phyloP scores from a whole-genome alignment of 2,888 invertebrate genomes.

The Vesta saturnalis region DNA sequence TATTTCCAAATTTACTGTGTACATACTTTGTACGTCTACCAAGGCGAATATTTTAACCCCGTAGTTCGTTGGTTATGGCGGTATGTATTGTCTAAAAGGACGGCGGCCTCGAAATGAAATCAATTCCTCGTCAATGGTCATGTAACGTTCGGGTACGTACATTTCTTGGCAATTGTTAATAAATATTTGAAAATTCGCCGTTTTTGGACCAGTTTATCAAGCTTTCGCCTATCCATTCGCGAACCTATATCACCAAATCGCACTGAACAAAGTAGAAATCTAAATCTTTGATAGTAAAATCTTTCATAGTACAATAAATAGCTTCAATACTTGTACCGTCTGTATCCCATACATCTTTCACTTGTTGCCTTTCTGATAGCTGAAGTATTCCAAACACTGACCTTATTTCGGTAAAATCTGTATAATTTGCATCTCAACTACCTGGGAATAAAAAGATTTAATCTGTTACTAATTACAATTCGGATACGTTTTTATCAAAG shows the following conservation, averaged over 20 bases:
- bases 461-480: no score
- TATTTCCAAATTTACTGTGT: constrained; percentile 39
- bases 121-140: constrained; percentile 43
- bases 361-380: constrained; percentile 33
- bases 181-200: constrained; percentile 44
- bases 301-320: constrained; percentile 39
- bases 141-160: constrained; percentile 19
- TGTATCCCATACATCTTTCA: constrained; percentile 40
- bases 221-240: constrained; percentile 18
- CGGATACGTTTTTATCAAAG: no score
- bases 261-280: constrained; percentile 31
- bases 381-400: constrained; percentile 46
- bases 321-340: constrained; percentile 41
- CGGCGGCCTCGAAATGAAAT: constrained; percentile 40
- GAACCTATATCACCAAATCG: constrained; percentile 36
- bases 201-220: constrained; percentile 38
- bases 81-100: constrained; percentile 44
- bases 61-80: constrained; percentile 23
- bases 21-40: constrained; percentile 36
- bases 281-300: constrained; percentile 37
- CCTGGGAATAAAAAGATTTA: no score
- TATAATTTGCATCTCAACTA: no score
- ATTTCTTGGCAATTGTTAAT: constrained; percentile 44
- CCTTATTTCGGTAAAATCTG: constrained; percentile 42
- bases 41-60: constrained; percentile 43